phyloP scores from a whole-genome alignment of 2,113 vertebrate genomes.

The Psilopsiagon aymara region DNA sequence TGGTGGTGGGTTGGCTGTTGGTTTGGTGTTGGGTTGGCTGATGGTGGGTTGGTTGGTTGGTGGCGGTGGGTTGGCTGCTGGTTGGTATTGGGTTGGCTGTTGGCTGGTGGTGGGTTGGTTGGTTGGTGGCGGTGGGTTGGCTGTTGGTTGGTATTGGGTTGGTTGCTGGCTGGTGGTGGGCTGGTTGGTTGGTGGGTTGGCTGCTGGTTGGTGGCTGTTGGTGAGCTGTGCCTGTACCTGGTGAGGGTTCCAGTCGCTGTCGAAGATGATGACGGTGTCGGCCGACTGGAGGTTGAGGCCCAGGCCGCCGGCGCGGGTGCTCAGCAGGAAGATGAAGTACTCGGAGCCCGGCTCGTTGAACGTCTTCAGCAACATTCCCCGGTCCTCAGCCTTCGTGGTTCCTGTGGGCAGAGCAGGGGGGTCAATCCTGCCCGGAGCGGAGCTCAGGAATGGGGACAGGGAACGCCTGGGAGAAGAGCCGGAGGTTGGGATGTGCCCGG shows the following conservation, averaged over 20 bases:
- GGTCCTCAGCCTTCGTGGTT: conserved; percentile 96
- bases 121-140: neutral
- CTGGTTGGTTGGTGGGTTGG: neutral
- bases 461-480: neutral
- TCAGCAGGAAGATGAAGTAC: conserved; percentile 96
- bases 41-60: neutral
- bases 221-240: conserved; percentile 78
- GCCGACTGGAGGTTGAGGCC: conserved; percentile 95
- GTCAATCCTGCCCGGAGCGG: neutral
- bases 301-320: conserved; percentile 91
- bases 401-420: conserved; percentile 52
- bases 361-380: conserved; percentile 92
- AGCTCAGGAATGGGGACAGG: too few relatives aligned
- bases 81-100: neutral
- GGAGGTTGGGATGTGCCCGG: neutral
- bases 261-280: conserved; percentile 95
- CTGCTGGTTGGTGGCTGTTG: too few relatives aligned
- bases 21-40: too few relatives aligned
- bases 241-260: conserved; percentile 98
- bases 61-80: neutral
- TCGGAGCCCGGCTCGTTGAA: conserved; percentile 92
- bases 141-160: neutral
- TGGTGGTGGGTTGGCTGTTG: too few relatives aligned
- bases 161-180: neutral
- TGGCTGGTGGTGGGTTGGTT: too few relatives aligned